phyloP scores from a whole-genome alignment of 2,888 invertebrate genomes.

The Thysanoteuthis rhombus region DNA sequence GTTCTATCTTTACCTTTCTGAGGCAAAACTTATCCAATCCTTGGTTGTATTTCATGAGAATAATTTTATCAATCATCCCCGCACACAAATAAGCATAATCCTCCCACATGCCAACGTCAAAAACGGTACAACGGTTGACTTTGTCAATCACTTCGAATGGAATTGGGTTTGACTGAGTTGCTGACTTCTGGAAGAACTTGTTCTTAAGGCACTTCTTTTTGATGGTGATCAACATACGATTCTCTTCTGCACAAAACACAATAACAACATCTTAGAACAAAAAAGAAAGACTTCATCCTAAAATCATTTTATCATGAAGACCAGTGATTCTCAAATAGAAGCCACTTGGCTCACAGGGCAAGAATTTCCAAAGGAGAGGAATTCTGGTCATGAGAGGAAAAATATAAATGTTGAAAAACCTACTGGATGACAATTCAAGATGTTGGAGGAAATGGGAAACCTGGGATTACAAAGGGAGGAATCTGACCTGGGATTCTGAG shows the following conservation, averaged over 20 bases:
- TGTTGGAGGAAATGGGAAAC: too few species aligned
- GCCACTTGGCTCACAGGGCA: too few species aligned
- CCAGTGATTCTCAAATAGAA: too few species aligned
- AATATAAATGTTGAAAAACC: too few species aligned
- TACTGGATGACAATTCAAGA: too few species aligned
- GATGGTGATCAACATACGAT: constrained; percentile 54
- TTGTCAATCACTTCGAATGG: constrained; percentile 62
- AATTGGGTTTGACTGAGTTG: constrained; percentile 53
- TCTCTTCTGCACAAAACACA: constrained; percentile 47
- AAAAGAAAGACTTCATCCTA: not conserved
- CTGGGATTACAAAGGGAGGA: too few species aligned
- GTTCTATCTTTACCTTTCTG: constrained; percentile 56
- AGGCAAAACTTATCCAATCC: constrained; percentile 67
- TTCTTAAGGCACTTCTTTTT: constrained; percentile 57
- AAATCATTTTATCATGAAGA: too few species aligned
- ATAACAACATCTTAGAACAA: not conserved
- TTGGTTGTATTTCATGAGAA: constrained; percentile 72
- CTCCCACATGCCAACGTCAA: constrained; percentile 56
- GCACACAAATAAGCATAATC: constrained; percentile 64
- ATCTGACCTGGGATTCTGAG: too few species aligned
- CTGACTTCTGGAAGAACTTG: constrained; percentile 52
- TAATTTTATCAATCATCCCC: constrained; percentile 64
- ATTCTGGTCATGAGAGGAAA: too few species aligned
- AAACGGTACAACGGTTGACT: constrained; percentile 67
- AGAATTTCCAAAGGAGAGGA: too few species aligned